Conservation (phyloP, 2,888 invertebrate species). For the Cephus spinipes region DNA sequence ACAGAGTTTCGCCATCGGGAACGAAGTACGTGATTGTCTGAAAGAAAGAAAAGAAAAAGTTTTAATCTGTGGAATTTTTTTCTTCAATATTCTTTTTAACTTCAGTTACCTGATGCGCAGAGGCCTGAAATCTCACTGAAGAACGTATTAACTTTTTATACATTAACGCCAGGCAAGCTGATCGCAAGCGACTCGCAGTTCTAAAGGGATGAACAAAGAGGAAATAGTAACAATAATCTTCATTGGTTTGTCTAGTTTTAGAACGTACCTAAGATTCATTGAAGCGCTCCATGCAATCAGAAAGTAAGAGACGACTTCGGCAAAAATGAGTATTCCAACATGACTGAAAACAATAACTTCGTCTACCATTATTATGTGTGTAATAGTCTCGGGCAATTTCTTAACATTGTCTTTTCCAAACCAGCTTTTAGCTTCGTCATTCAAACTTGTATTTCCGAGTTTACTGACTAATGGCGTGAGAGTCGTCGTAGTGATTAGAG, state of each 20-base stretch:
- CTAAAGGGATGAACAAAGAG: conserved; percentile 32
- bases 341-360: conserved; percentile 43
- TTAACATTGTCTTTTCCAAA: conserved; percentile 11
- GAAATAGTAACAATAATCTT: neutral
- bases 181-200: conserved; percentile 55
- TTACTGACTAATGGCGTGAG: neutral
- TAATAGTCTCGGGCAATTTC: conserved; percentile 24
- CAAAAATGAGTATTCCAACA: conserved; percentile 35
- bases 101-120: conserved; percentile 43
- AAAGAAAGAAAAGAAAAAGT: conserved; percentile 65
- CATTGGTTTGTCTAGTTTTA: neutral
- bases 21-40: conserved; percentile 56
- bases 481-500: conserved; percentile 2
- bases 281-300: conserved; percentile 47
- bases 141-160: conserved; percentile 56
- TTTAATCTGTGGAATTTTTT: neutral
- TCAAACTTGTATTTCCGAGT: neutral
- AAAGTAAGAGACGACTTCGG: conserved; percentile 43
- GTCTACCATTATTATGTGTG: conserved; percentile 34
- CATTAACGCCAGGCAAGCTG: conserved; percentile 56
- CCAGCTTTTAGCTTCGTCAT: neutral
- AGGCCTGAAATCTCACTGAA: conserved; percentile 44
- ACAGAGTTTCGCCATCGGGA: conserved; percentile 69
- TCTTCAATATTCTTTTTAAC: conserved; percentile 1
- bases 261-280: conserved; percentile 46